Base-by-base conservation (phyloP, 1,140 invertebrate genomes). In the Drosophila hydei region DNA sequence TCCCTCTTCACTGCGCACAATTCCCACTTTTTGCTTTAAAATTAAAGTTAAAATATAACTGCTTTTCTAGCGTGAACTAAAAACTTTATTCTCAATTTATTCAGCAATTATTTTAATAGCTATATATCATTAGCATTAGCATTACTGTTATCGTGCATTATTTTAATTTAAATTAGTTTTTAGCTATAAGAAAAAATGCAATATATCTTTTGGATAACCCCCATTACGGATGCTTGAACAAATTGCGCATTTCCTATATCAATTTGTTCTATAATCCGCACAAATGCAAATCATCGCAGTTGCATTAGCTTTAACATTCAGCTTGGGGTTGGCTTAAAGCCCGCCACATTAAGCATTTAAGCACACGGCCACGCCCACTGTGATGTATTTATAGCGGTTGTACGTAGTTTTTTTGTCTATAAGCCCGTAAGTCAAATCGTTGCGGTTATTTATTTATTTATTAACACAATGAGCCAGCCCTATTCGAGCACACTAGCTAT, bases 381-480 rank as follows among this genome's bases (percentile, higher is more conserved):
- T 33, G 74, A 75, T 73, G 76, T 79, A 65, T 75, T 77, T 83
- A 83, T 79, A 76, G 74, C 72, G 72, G 65, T 77, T 76, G 77
- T 27, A 48, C 30, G 19, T n/a, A 21, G 14, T 61, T 74, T 42
- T 42, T 40, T 11, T n/a, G 0, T 38, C 12, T 18, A 30, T 63
- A 63, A 70, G 67, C 43, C 19, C 43, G 60, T 51, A 64, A 64
- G 61, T 64, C 68, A 65, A 85, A 84, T 85, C 68, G 61, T 79
- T 74, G 76, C 51, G 80, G 77, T 73, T 85, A 74, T 80, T 87
- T 85, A 84, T 78, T 84, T 84, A 84, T 84, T 84, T 84, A 84
- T 84, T 85, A 80, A 80, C 80, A 77, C 81, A 85, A 84, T 84
- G 81, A 85, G 73, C 63, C 80, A 84, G 79, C 80, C 72, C 80